phyloP scores from a whole-genome alignment of 2,797 vertebrate genomes.

The Lutjanus campechanus region DNA sequence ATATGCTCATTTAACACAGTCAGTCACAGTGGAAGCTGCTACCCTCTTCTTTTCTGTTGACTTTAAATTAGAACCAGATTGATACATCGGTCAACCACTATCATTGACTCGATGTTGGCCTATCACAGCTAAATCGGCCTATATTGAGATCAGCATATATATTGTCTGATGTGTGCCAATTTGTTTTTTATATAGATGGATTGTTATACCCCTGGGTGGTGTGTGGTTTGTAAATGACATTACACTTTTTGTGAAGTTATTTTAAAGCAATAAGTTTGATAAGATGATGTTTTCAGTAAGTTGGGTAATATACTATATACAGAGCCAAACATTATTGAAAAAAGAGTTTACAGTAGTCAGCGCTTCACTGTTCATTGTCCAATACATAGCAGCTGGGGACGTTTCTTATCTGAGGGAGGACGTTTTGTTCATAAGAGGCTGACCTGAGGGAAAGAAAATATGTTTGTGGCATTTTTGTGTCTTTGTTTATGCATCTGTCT shows the following conservation, averaged over 20 bases:
- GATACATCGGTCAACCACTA: no score
- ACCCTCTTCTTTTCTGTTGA: no score
- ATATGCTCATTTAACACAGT: no score
- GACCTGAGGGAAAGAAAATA: slow-evolving; percentile 5
- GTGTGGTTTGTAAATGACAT: not conserved
- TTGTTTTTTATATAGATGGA: no score
- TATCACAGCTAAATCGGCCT: no score
- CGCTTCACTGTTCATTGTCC: not conserved
- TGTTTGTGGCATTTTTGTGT: slow-evolving; percentile 15
- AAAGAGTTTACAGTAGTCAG: not conserved
- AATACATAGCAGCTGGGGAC: not conserved
- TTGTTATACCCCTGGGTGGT: no score
- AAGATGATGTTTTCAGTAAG: not conserved
- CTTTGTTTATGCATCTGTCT: slow-evolving; percentile 45
- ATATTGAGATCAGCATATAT: no score
- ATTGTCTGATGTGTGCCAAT: no score
- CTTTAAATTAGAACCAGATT: no score
- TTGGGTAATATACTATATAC: not conserved
- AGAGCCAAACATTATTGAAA: not conserved
- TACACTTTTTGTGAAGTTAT: not conserved
- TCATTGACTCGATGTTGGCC: no score
- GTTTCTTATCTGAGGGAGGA: not conserved
- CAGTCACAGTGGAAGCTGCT: no score
- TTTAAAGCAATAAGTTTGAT: not conserved
- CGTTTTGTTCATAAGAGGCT: slow-evolving; percentile 14